Evolutionary conservation across 1,140 invertebrate species (phyloP).

Genomic region (Atta cephalotes): DNA sequence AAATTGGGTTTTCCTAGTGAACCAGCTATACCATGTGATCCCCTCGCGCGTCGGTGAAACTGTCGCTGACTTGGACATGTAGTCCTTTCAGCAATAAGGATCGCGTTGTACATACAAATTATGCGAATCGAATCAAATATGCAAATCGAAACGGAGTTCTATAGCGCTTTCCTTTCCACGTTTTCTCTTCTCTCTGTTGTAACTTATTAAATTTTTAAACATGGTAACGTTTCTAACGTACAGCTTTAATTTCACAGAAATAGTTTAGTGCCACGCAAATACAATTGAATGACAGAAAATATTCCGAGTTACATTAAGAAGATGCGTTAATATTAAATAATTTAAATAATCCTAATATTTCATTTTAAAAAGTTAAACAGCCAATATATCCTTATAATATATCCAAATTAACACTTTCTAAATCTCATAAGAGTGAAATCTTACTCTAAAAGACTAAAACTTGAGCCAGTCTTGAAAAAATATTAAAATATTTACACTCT

Average conservation of each 20-base stretch:
- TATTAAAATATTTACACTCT: too few species aligned
- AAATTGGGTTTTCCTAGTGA: constrained; percentile 48
- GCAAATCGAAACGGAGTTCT: constrained; percentile 35
- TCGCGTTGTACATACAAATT: constrained; percentile 49
- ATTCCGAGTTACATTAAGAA: not conserved
- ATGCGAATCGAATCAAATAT: constrained; percentile 24
- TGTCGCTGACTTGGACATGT: constrained; percentile 52
- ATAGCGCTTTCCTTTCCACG: not conserved
- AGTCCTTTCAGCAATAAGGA: constrained; percentile 48
- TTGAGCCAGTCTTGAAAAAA: too few species aligned
- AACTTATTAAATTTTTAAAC: constrained; percentile 8
- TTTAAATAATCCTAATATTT: not conserved
- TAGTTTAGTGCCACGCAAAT: not conserved
- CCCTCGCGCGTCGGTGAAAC: constrained; percentile 27
- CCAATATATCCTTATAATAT: not conserved
- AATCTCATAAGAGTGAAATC: too few species aligned
- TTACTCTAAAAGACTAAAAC: too few species aligned
- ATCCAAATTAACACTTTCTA: not conserved
- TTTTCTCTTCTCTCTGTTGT: too few species aligned
- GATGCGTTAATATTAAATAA: not conserved
- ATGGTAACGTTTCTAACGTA: not conserved
- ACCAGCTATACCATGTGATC: constrained; percentile 36
- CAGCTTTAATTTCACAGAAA: not conserved
- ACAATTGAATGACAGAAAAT: not conserved
- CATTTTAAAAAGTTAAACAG: not conserved